These are phyloP conservation scores for Ophioninae sp. DNA, from an alignment of 2,888 invertebrate genomes.

Conservation along the genomic window DNA sequence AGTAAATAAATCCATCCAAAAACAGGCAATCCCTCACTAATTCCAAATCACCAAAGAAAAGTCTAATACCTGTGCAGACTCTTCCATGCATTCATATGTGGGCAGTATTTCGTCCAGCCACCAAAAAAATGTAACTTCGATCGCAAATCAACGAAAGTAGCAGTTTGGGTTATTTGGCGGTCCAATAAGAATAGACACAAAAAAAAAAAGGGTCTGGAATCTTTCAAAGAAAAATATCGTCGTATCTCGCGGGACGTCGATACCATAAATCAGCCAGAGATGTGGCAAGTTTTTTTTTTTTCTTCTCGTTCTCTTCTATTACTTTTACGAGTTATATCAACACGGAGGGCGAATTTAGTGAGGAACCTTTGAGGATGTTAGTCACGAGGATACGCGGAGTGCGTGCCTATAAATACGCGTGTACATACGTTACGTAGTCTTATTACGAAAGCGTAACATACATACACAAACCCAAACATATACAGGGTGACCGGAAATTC, in stretches of 20 bases:
- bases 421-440: neutral
- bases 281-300: neutral
- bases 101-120: no score
- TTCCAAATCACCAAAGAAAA: no score
- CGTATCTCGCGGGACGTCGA: slow-evolving; percentile 4
- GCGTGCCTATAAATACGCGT: neutral
- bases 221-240: slow-evolving; percentile 16
- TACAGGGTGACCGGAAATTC: no score
- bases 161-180: neutral
- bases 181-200: neutral
- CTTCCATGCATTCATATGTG: no score
- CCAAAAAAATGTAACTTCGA: neutral
- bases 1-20: no score
- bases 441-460: neutral
- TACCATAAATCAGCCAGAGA: slow-evolving; percentile 13
- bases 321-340: neutral
- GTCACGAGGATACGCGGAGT: neutral
- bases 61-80: no score
- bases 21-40: no score
- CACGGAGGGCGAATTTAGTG: slow-evolving; percentile 21
- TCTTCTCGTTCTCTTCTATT: neutral
- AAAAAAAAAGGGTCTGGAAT: neutral
- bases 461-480: neutral
- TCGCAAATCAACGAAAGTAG: neutral
- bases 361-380: slow-evolving; percentile 21